Evolutionary conservation across 2,888 invertebrate genomes (phyloP), one percentile per base, ranked within the genome.

Genomic region (Hymenopus coronatus): DNA sequence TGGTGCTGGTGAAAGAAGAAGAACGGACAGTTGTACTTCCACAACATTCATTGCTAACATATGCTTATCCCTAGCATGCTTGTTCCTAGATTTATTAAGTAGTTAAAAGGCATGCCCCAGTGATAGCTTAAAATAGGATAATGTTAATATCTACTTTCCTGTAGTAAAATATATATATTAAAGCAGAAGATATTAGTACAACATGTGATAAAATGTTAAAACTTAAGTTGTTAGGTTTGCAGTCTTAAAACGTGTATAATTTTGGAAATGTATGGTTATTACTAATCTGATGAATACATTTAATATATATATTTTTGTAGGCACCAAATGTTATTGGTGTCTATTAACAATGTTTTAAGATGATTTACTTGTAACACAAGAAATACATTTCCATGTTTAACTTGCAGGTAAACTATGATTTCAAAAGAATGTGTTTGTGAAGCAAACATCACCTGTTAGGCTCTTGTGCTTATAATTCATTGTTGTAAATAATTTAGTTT

Each of bases 1-100:
- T 25, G 82, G 82, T 15, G 28, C 81, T n/a, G 85, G 40, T 33
- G 88, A 40, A 70, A 83, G 28, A 81, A 7, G 89, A 89, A 83
- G 89, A 89, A 85, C 85, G 89, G 89, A 89, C 88, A 70, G 88
- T 89, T 46, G 83, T 89, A 25, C 85, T 89, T 14, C 88, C 89
- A 7, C 54, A 81, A 33, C 81, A 70, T 70, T 20, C 20, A 70
- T 20, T 70, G 54, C 54, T 70, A 70, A 70, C 54, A 70, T 70
- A 70, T 70, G 20, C 20, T 70, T 70, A 70, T 70, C 54, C 54
- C 20, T 70, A 1, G 54, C 54, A 70, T 70, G 54, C 54, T 70
- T 20, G 54, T 70, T 70, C 54, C 54, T 70, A 70, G 54, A 20
- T 70, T 70, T 70, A 54, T 54, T 54, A 70, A 20, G 54, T 70